Base-by-base conservation (phyloP, 1,140 invertebrate species). In the Lethocerus indicus region DNA sequence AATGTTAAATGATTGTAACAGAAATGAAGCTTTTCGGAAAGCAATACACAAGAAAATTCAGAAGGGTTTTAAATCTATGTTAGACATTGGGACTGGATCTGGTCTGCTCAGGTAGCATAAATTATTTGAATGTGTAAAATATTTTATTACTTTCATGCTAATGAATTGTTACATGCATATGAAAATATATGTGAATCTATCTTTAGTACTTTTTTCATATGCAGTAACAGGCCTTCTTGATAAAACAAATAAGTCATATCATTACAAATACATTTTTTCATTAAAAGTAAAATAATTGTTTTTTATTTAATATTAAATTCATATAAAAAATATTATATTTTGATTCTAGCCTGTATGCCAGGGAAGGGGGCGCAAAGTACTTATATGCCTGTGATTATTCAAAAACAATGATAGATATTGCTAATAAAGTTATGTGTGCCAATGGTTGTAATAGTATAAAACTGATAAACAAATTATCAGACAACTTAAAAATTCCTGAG, bases 11-110 rank as follows among this genome's bases (percentile, higher is more conserved):
- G 83, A 86, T 63, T 68, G 62, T 39, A 58, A 61, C 21, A 66
- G 83, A 47, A 87, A 87, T 65, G 59, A 67, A 48, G 67, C 73
- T 6, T 87, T 76, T 59, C 66, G 67, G 46, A 55, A 64, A 51
- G 82, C 79, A 1, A 81, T 87, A 53, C 54, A 59, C 9, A 69
- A 70, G 51, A 71, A 63, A 50, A 60, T 82, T 16, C 58, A 61
- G 13, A 56, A 64, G 41, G 71, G 70, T 18, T 71, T 67, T 52
- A 64, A 70, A 44, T 66, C 64, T 53, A 73, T 85, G 5, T 58
- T 86, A 16, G 83, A 87, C 61, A 72, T 87, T 52, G 83, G 84
- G 3, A 71, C 78, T 47, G 84, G 84, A 7, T 81, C 79, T 51
- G 81, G 81, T 1, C 57, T 87, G 13, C 39, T 59, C 2, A 57